phyloP scores from a whole-genome alignment of 1,140 invertebrate species.

The Drosophila pandora region DNA sequence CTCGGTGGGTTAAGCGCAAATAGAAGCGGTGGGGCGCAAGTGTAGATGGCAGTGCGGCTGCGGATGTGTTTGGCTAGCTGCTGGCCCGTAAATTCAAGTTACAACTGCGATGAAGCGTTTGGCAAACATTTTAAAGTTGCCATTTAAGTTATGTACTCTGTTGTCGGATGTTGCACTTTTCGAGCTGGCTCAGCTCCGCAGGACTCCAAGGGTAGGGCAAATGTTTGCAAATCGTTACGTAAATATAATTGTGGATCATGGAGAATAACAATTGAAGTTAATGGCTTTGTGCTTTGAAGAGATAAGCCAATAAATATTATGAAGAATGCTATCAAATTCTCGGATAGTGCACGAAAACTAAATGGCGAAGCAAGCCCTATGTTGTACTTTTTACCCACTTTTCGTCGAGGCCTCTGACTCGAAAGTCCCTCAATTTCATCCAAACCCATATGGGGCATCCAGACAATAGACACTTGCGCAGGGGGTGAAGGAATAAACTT shows the following conservation, averaged over 20 bases:
- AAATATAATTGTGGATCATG: slow-evolving; percentile 47
- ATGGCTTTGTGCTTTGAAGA: slow-evolving; percentile 1
- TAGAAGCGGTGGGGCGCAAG: slow-evolving; percentile 41
- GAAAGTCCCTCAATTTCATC: slow-evolving; percentile 2
- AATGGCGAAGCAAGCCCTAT: no score
- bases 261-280: slow-evolving; percentile 14
- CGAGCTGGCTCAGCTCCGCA: neutral
- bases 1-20: slow-evolving; percentile 74
- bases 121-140: slow-evolving; percentile 81
- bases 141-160: slow-evolving; percentile 71
- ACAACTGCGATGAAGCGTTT: slow-evolving; percentile 77
- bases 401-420: slow-evolving; percentile 42
- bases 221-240: slow-evolving; percentile 50
- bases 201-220: slow-evolving; percentile 6
- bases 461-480: slow-evolving; percentile 47
- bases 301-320: neutral
- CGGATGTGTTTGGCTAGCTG: slow-evolving; percentile 62
- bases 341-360: neutral
- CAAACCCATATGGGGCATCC: slow-evolving; percentile 19
- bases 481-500: slow-evolving; percentile 17
- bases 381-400: slow-evolving; percentile 58
- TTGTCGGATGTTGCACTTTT: slow-evolving; percentile 33
- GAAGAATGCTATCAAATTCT: neutral
- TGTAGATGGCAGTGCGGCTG: slow-evolving; percentile 9
- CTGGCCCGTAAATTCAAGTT: slow-evolving; percentile 80